Evolutionary conservation across 2,888 invertebrate species (phyloP).

Genomic region (Archips xylosteana): DNA sequence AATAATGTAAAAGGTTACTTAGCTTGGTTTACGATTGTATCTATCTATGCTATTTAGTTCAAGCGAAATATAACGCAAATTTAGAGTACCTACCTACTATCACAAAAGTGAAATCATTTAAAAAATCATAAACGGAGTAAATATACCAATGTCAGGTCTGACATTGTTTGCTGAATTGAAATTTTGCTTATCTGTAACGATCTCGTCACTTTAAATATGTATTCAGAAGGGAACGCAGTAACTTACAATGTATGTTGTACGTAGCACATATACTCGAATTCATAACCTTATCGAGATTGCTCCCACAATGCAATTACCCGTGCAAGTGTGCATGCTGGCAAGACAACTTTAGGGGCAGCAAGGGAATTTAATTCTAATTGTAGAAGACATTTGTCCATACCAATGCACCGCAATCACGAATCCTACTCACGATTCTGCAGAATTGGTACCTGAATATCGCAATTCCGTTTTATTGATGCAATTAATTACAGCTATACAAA

Average conservation of each 20-base stretch:
- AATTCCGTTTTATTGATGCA: conserved; percentile 28
- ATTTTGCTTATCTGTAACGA: conserved; percentile 12
- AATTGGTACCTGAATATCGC: conserved; percentile 33
- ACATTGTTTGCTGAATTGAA: background rate
- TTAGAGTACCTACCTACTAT: background rate
- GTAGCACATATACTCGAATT: background rate
- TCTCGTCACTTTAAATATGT: conserved; percentile 8
- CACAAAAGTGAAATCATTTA: background rate
- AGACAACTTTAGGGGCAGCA: conserved; percentile 11
- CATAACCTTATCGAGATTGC: conserved; percentile 25
- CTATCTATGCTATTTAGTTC: background rate
- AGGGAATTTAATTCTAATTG: conserved; percentile 24
- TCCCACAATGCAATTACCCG: conserved; percentile 23
- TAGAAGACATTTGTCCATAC: conserved; percentile 23
- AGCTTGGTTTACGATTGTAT: background rate
- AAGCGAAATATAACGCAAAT: background rate
- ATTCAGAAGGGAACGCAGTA: conserved; percentile 9
- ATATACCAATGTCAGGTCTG: background rate
- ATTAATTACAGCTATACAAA: conserved; percentile 23
- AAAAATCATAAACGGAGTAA: background rate
- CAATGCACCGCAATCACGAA: conserved; percentile 30
- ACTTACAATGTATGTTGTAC: conserved; percentile 7
- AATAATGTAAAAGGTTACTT: background rate
- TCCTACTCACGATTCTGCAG: conserved; percentile 32
- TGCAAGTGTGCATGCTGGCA: conserved; percentile 2